Evolutionary conservation across 2,888 invertebrate genomes (phyloP), one percentile per base, ranked within the genome.

Genomic region (Ennomos fuscantarius): DNA sequence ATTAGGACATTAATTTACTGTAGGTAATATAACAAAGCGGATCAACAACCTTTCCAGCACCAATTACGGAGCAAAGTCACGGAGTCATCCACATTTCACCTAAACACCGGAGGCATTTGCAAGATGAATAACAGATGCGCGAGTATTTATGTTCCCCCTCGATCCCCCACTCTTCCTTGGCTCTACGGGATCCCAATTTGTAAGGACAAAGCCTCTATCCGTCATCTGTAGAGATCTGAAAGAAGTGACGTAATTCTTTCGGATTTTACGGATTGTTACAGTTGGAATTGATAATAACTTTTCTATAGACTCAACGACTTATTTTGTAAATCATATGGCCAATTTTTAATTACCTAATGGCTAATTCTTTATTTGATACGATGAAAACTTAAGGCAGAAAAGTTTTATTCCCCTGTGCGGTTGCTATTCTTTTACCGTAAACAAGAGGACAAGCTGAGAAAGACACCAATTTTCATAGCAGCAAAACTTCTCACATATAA

Each of bases 141-240:
- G 49, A 45, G 68, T 76, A 71, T 78, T 73, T 73, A 68, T 72
- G 68, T 70, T 66, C 71, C 60, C 40, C 41, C 41, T 41, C 8
- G 8, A n/a, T 6, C 41, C 41, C 24, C 41, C 11, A 63, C 37
- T 15, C 15, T 10, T 24, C 10, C 64, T 37, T 52, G 52, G 69
- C 71, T 70, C 74, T 69, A 68, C 72, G 72, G 70, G 74, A 72
- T 78, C 81, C 73, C 81, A 77, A 81, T 83, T 83, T 82, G 79
- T 82, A 78, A 76, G 75, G 78, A 81, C 78, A 83, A 82, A 78
- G 76, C 78, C 71, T 68, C 77, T 65, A 81, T 83, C 79, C 72
- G 77, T 83, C 83, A 83, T 81, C 73, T 10, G 55, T 39, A 47
- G 55, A 48, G 55, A 48, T 55, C 48, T 44, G 36, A 55, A 49